These are phyloP conservation scores for Dromococcyx pavoninus DNA, from an alignment of 2,797 vertebrate genomes.

Conservation along the genomic window DNA sequence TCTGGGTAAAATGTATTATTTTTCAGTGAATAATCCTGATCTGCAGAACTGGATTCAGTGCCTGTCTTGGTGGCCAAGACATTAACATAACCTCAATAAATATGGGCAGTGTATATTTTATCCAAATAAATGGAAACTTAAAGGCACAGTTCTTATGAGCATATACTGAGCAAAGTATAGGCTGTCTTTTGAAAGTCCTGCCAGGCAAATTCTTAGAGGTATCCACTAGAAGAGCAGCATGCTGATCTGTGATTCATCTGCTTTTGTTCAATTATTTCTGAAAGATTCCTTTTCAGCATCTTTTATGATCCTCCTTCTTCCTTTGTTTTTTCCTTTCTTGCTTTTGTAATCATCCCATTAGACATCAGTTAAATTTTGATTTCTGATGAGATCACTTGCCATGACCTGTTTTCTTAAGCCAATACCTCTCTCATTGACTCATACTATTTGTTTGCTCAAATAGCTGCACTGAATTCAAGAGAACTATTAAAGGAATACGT, in stretches of 20 bases:
- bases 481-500: not conserved
- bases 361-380: not conserved
- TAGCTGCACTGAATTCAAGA: not conserved
- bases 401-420: constrained; percentile 4
- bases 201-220: not conserved
- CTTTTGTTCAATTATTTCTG: not conserved
- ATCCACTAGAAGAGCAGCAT: not conserved
- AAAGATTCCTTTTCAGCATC: not conserved
- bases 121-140: not conserved
- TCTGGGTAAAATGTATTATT: not conserved
- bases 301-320: not conserved
- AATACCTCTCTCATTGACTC: not conserved
- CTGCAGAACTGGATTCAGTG: not conserved
- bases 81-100: not conserved
- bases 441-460: not conserved
- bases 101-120: not conserved
- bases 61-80: not conserved
- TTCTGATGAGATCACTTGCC: not conserved
- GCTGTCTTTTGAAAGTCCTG: not conserved
- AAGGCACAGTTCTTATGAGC: not conserved
- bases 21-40: not conserved
- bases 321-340: accelerated
- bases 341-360: not conserved
- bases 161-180: not conserved
- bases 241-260: not conserved